phyloP scores from a whole-genome alignment of 2,888 invertebrate species.

The Melikaiella ostensackeni region DNA sequence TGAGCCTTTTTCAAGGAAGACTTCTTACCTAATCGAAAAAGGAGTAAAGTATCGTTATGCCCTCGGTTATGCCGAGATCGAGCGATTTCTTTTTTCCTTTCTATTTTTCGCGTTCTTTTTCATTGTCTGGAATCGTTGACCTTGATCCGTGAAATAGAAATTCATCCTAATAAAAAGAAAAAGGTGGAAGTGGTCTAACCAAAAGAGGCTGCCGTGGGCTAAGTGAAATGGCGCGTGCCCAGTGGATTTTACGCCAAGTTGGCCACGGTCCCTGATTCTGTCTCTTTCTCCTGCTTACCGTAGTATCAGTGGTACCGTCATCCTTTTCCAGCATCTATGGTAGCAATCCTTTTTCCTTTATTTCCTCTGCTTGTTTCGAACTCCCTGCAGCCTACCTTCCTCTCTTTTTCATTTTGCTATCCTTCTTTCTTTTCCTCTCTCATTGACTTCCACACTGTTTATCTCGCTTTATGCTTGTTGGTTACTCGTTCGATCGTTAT shows the following conservation, averaged over 20 bases:
- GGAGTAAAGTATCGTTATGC: neutral
- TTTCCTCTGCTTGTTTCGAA: constrained; percentile 39
- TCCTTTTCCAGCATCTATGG: constrained; percentile 14
- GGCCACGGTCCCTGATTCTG: constrained; percentile 62
- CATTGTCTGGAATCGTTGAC: constrained; percentile 16
- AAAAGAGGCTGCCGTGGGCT: constrained; percentile 60
- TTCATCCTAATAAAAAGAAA: constrained; percentile 32
- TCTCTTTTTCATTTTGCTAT: constrained; percentile 29
- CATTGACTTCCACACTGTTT: constrained; percentile 23
- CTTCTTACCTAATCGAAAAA: neutral
- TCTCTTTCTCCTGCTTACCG: constrained; percentile 43
- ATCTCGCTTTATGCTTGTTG: constrained; percentile 31
- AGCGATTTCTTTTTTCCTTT: neutral
- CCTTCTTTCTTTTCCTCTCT: constrained; percentile 17
- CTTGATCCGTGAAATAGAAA: constrained; percentile 33
- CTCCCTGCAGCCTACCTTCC: constrained; percentile 22
- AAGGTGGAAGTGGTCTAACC: constrained; percentile 36
- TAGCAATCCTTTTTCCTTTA: constrained; percentile 14
- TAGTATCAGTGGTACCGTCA: neutral
- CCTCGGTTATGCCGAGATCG: neutral
- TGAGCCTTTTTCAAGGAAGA: neutral
- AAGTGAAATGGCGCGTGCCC: constrained; percentile 75
- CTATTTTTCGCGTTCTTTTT: constrained; percentile 22
- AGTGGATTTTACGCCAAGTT: constrained; percentile 72
- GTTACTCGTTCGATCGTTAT: constrained; percentile 35